Base-by-base conservation (phyloP, 2,113 vertebrate genomes). In the Grantiella picta region DNA sequence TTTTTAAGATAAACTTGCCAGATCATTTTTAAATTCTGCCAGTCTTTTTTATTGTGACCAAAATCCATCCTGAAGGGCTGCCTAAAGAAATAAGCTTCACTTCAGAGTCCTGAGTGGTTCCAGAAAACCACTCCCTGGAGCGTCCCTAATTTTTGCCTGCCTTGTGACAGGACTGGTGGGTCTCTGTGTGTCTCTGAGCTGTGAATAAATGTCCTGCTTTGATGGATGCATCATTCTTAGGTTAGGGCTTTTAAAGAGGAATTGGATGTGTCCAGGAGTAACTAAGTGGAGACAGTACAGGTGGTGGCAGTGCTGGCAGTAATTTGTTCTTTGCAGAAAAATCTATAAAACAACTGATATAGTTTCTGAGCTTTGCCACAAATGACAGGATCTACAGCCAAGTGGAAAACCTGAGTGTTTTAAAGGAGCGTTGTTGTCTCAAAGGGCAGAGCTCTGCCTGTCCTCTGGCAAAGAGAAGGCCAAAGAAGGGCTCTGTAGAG, bases 261-360 rank as follows among this genome's bases (percentile, higher is more conserved):
- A n/a, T 68, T 86, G 52, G 36, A 93, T 93, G 68, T 56, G 76
- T 61, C 63, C 69, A 66, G 85, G 50, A 89, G 57, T 63, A 63
- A 64, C 53, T 66, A 68, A 66, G 40, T 71, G 79, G 60, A 75
- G 82, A 20, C 25, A 8, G 64, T 54, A 29, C 54, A 57, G 54
- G 71, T 69, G 52, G 44, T 79, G 69, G 63, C 78, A 63, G 54
- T 38, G 53, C 72, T 84, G 81, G 82, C 75, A 88, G 87, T 54
- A 64, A 92, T 96, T 96, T 88, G 65, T 68, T 92, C 79, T 88
- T 73, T 69, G 47, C 71, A 89, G 92, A 90, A 94, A 44, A 86
- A 86, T 89, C 93, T 81, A 4, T 96, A 86, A 60, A 29, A 28
- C 79, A 70, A 16, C 40, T 77, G 54, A 44, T 88, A 59, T 0